Percentiles rank a stretch among this genome's conserved stretches.
phyloP scores from a whole-genome alignment of 2,888 invertebrate species.

The Drosophila borborema region DNA sequence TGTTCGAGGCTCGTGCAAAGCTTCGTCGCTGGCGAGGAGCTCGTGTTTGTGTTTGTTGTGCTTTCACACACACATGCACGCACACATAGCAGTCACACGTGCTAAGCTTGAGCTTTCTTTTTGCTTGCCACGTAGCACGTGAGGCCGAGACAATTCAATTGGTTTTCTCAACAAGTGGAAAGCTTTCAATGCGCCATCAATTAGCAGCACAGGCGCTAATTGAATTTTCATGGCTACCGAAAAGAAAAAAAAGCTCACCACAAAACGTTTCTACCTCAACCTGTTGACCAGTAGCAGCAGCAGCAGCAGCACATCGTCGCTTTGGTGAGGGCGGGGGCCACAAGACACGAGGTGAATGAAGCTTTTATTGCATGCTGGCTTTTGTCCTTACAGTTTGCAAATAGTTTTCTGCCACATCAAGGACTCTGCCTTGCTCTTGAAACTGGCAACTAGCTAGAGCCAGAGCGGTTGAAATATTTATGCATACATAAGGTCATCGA shows the following conservation, averaged over 20 bases:
- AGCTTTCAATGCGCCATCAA: slow-evolving; percentile 70
- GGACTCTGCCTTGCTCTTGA: slow-evolving; percentile 76
- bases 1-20: slow-evolving; percentile 45
- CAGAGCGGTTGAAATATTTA: slow-evolving; percentile 68
- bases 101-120: slow-evolving; percentile 51
- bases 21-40: slow-evolving; percentile 34
- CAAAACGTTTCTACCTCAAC: slow-evolving; percentile 45
- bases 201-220: slow-evolving; percentile 65
- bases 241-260: slow-evolving; percentile 37
- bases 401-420: slow-evolving; percentile 57
- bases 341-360: slow-evolving; percentile 11
- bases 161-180: slow-evolving; percentile 74
- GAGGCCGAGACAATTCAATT: slow-evolving; percentile 32
- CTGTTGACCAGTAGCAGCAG: slow-evolving; percentile 58
- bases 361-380: slow-evolving; percentile 52
- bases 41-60: slow-evolving; percentile 34
- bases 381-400: slow-evolving; percentile 64
- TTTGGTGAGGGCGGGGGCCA: background rate
- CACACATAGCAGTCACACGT: slow-evolving; percentile 34
- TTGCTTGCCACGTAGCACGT: slow-evolving; percentile 37
- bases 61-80: slow-evolving; percentile 21
- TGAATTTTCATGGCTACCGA: slow-evolving; percentile 68
- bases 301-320: background rate
- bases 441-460: slow-evolving; percentile 65
- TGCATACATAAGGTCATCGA: slow-evolving; percentile 72